Conservation (phyloP, 2,888 invertebrate genomes). For the Nasonia oneida region DNA sequence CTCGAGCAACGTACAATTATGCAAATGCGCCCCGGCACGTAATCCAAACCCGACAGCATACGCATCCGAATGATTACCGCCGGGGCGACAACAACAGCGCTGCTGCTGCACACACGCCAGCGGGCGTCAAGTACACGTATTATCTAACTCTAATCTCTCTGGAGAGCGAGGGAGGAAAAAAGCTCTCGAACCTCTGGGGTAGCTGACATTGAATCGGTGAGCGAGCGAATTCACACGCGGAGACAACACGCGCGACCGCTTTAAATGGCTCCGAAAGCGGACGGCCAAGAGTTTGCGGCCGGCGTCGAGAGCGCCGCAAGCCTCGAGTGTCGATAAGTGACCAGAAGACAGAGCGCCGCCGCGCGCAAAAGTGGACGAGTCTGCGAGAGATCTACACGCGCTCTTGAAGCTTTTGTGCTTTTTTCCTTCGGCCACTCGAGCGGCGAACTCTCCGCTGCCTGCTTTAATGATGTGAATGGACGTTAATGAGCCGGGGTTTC, state of each 20-base stretch:
- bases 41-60: not conserved
- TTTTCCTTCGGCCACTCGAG: not conserved
- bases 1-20: conserved; percentile 32
- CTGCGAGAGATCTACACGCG: conserved; percentile 26
- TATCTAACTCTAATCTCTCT: not conserved
- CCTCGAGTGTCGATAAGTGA: conserved; percentile 52
- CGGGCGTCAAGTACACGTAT: not conserved
- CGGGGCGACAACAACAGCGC: too few species aligned
- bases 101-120: not conserved
- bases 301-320: not conserved
- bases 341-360: conserved; percentile 40
- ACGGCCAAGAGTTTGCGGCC: not conserved
- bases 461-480: conserved; percentile 41
- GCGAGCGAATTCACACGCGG: not conserved
- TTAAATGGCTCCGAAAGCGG: not conserved
- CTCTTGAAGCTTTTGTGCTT: conserved; percentile 22
- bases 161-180: not conserved
- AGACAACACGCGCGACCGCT: not conserved
- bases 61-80: too few species aligned
- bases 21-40: conserved; percentile 11
- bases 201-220: conserved; percentile 32
- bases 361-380: not conserved
- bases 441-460: not conserved
- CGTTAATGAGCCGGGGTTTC: conserved; percentile 25
- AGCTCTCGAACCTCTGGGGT: too few species aligned